Evolutionary conservation across 2,797 vertebrate species (phyloP).

Genomic region (Apogon hyalosoma): DNA sequence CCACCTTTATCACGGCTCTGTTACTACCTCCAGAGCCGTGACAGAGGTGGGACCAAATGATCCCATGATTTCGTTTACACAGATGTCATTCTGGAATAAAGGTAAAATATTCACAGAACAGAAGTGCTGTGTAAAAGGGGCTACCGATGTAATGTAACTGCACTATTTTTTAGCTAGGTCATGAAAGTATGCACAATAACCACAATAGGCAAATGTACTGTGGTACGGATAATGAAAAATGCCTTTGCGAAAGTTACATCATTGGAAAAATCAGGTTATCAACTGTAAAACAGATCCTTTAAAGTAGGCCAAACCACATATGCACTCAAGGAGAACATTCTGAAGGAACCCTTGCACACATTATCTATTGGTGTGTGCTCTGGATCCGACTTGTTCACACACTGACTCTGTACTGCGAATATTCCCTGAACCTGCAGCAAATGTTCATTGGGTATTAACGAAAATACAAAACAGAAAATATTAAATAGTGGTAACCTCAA

Average conservation of each 20-base stretch:
- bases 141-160: too few relatives aligned
- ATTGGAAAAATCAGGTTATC: slow-evolving; percentile 23
- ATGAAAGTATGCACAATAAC: too few relatives aligned
- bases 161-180: too few relatives aligned
- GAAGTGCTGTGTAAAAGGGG: too few relatives aligned
- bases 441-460: slow-evolving; percentile 12
- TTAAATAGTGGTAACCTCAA: too few relatives aligned
- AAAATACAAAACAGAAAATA: neutral
- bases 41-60: too few relatives aligned
- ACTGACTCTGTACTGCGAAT: neutral
- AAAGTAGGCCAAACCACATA: slow-evolving; percentile 47
- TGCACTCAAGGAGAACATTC: slow-evolving; percentile 5
- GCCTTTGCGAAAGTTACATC: slow-evolving; percentile 10
- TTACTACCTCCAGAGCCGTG: too few relatives aligned
- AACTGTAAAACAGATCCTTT: slow-evolving; percentile 12
- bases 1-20: too few relatives aligned
- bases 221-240: neutral
- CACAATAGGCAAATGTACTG: too few relatives aligned
- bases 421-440: neutral
- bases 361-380: neutral
- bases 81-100: too few relatives aligned
- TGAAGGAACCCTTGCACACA: neutral
- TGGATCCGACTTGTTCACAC: neutral
- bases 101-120: too few relatives aligned
- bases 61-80: too few relatives aligned